Percentiles rank a stretch among this genome's conserved stretches.
Evolutionary conservation across 2,888 invertebrate species (phyloP).

Genomic region (Nymphalis polychloros): DNA sequence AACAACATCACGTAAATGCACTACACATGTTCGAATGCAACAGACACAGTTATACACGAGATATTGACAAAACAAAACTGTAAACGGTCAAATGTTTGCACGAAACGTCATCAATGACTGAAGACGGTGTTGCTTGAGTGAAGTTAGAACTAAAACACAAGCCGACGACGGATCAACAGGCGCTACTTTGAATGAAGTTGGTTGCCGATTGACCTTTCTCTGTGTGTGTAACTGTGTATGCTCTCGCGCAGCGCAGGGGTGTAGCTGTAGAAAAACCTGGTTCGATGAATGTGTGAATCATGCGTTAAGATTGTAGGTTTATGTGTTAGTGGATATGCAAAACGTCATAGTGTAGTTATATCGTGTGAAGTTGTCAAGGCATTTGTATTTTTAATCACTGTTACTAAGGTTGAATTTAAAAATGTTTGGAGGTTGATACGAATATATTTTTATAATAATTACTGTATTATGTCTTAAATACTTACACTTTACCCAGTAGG

Average conservation of each 20-base stretch:
- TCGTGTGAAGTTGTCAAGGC: neutral
- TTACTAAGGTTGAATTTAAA: too few relatives aligned
- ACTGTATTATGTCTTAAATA: neutral
- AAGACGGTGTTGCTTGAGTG: constrained; percentile 55
- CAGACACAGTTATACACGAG: constrained; percentile 42
- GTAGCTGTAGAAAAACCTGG: constrained; percentile 50
- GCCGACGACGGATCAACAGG: constrained; percentile 50
- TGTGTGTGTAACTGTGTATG: constrained; percentile 48
- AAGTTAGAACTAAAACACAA: constrained; percentile 57
- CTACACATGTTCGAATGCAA: constrained; percentile 32
- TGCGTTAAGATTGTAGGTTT: constrained; percentile 21
- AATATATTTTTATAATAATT: neutral
- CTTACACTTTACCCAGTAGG: too few relatives aligned
- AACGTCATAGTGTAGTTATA: neutral
- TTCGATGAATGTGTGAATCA: constrained; percentile 42
- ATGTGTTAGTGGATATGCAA: constrained; percentile 16
- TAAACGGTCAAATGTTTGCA: constrained; percentile 61
- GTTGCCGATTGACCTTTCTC: constrained; percentile 52
- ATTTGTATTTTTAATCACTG: too few relatives aligned
- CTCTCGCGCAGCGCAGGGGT: constrained; percentile 47
- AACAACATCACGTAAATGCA: constrained; percentile 26
- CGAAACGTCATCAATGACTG: constrained; percentile 67
- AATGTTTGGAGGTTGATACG: too few relatives aligned
- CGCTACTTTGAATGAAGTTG: constrained; percentile 70
- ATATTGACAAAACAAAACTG: constrained; percentile 74